A percentile compares a stretch with the other conserved stretches of the same genome.
phyloP scores from a whole-genome alignment of 2,113 vertebrate genomes.

The Microtus montanus region DNA sequence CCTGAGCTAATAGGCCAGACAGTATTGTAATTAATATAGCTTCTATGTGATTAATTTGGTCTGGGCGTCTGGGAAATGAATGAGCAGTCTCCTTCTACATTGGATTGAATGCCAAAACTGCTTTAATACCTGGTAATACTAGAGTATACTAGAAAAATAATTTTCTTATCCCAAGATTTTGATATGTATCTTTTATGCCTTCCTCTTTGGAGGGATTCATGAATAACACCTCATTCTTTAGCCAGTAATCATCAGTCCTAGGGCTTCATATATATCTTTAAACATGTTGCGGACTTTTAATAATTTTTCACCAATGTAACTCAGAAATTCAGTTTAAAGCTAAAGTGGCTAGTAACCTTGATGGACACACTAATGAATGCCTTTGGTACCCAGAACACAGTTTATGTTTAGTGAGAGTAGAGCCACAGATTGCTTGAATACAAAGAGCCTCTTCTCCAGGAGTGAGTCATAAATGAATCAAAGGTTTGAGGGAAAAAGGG shows the following conservation, averaged over 20 bases:
- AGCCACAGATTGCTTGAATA: not conserved
- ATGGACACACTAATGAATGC: not conserved
- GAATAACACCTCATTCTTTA: conserved; percentile 23
- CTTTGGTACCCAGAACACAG: not conserved
- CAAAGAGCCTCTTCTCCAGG: not conserved
- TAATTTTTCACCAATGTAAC: not conserved
- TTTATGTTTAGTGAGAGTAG: not conserved
- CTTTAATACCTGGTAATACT: conserved; percentile 29
- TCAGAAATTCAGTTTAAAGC: conserved; percentile 30
- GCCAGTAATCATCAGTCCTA: not conserved
- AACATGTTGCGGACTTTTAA: not conserved
- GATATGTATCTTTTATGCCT: not conserved
- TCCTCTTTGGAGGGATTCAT: not conserved
- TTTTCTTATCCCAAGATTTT: not conserved
- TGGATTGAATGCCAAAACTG: not conserved
- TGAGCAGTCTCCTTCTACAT: no score
- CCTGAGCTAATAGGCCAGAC: no score
- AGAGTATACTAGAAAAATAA: not conserved
- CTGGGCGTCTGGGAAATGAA: no score
- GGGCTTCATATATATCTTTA: not conserved
- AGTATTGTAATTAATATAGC: no score
- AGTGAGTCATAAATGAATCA: conserved; percentile 20
- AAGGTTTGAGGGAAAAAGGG: not conserved
- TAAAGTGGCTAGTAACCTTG: not conserved
- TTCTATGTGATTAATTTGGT: no score